Evolutionary conservation across 2,888 invertebrate genomes (phyloP).

Genomic region (Leptinotarsa juncta): DNA sequence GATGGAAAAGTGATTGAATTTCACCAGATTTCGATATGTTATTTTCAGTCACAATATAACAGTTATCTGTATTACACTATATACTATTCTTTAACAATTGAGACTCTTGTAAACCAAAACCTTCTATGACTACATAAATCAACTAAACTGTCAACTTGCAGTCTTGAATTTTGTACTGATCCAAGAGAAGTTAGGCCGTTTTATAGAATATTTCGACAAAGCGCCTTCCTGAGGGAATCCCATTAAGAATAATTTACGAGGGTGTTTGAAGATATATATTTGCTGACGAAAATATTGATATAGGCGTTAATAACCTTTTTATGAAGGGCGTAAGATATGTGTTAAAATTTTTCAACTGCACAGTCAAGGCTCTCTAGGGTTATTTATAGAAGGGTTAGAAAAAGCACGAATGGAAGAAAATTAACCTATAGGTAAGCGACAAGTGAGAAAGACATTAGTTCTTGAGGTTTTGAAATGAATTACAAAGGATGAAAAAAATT

Average conservation of each 20-base stretch:
- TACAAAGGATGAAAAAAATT: too few species aligned
- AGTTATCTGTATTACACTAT: not conserved
- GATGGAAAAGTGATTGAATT: not conserved
- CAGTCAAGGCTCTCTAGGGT: not conserved
- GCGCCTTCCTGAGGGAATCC: slow-evolving; percentile 53
- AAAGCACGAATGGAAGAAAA: not conserved
- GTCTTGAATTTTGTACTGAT: slow-evolving; percentile 58
- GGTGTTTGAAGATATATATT: slow-evolving; percentile 61
- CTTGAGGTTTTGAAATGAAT: too few species aligned
- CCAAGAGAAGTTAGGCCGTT: slow-evolving; percentile 55
- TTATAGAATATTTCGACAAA: slow-evolving; percentile 55
- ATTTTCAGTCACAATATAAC: slow-evolving; percentile 6
- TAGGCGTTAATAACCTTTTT: slow-evolving; percentile 36
- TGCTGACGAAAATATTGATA: slow-evolving; percentile 40
- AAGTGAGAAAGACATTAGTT: too few species aligned
- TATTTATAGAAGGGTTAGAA: not conserved
- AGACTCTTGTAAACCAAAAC: slow-evolving; percentile 26
- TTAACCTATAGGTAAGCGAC: not conserved
- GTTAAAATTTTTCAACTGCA: slow-evolving; percentile 17
- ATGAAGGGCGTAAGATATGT: slow-evolving; percentile 35
- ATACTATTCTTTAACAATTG: slow-evolving; percentile 31
- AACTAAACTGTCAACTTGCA: slow-evolving; percentile 51
- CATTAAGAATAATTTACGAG: slow-evolving; percentile 49
- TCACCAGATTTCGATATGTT: not conserved
- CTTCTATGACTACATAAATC: slow-evolving; percentile 35